Evolutionary conservation across 2,888 invertebrate species (phyloP).

Genomic region (Protophormia terraenovae): DNA sequence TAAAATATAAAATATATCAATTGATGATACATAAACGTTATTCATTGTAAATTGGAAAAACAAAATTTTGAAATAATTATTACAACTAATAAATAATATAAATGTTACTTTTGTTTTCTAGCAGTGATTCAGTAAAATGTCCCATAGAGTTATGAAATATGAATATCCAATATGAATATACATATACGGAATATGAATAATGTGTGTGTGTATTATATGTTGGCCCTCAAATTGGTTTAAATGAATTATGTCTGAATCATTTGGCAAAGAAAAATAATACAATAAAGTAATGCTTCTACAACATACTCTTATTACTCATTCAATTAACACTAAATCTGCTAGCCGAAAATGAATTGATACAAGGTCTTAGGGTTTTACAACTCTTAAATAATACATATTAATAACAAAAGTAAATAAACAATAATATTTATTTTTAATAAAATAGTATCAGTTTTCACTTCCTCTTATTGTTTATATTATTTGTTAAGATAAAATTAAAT

Average conservation of each 20-base stretch:
- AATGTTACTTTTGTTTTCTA: neutral
- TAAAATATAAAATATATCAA: too few species aligned
- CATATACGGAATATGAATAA: too few species aligned
- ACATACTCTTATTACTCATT: slow-evolving; percentile 62
- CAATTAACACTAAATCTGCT: slow-evolving; percentile 28
- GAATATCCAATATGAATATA: neutral
- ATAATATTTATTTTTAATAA: neutral
- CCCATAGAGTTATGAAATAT: neutral
- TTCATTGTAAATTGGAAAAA: too few species aligned
- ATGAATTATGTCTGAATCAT: slow-evolving; percentile 1
- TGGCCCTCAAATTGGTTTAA: slow-evolving; percentile 4
- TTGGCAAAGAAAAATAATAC: neutral
- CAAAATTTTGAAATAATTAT: neutral
- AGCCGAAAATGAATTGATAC: slow-evolving; percentile 18
- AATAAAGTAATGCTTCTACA: neutral
- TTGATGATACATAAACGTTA: too few species aligned
- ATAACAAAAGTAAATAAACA: neutral
- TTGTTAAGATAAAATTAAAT: neutral
- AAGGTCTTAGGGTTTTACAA: slow-evolving; percentile 34
- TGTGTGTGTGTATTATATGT: neutral
- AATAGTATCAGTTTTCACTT: neutral
- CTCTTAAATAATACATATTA: neutral
- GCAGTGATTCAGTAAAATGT: neutral
- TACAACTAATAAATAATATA: neutral
- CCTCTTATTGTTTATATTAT: slow-evolving; percentile 6